Percentiles rank a stretch among this genome's conserved stretches.
Evolutionary conservation across 2,888 invertebrate species (phyloP).

Genomic region (Itoplectis maculator): DNA sequence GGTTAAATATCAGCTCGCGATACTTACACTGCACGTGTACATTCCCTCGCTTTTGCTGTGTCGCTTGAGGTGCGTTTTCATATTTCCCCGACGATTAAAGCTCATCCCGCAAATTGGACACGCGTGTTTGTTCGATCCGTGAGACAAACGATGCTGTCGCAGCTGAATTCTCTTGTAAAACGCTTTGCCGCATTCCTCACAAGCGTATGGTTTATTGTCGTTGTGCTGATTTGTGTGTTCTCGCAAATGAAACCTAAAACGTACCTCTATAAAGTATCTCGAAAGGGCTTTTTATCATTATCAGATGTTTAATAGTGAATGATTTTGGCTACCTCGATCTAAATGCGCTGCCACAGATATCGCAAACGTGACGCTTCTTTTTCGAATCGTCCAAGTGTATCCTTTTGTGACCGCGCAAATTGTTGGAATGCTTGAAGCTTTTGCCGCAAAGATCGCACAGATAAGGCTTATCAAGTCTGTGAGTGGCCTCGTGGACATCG

Average conservation of each 20-base stretch:
- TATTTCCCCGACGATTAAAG: constrained; percentile 81
- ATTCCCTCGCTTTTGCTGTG: constrained; percentile 75
- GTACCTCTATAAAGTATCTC: too few relatives aligned
- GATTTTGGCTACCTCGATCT: constrained; percentile 78
- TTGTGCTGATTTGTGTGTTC: constrained; percentile 85
- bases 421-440: constrained; percentile 81
- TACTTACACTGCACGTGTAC: constrained; percentile 79
- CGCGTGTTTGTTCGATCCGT: constrained; percentile 76
- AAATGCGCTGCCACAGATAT: constrained; percentile 84
- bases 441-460: constrained; percentile 83
- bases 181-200: constrained; percentile 84
- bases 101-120: constrained; percentile 79
- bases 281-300: too few relatives aligned
- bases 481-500: constrained; percentile 80
- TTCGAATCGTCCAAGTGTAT: constrained; percentile 79
- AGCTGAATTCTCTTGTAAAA: constrained; percentile 82
- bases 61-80: constrained; percentile 80
- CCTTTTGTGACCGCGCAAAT: constrained; percentile 80
- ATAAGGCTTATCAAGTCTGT: constrained; percentile 78
- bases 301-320: not conserved
- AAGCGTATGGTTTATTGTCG: constrained; percentile 80
- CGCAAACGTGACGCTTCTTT: constrained; percentile 82
- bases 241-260: constrained; percentile 84
- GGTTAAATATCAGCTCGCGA: not conserved
- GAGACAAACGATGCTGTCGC: constrained; percentile 80